Base-by-base conservation (phyloP, 2,888 invertebrate species). In the Morpho achilles region DNA sequence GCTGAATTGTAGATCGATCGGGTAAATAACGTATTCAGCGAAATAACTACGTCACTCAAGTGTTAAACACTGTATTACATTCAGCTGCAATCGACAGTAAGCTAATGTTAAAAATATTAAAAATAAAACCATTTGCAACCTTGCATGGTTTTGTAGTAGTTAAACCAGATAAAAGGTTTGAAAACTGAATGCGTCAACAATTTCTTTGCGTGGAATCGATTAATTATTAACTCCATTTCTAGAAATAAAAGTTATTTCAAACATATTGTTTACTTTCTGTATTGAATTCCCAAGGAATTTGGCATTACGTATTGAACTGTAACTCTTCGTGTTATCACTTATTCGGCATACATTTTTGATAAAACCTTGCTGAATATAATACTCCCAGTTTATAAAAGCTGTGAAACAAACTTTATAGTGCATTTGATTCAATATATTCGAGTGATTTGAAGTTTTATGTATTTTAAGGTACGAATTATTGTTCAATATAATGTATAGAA, bases 261-360 rank as follows among this genome's bases (percentile, higher is more conserved):
- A 53, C 44, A 8, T 9, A 42, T 10, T 32, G 42, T 53, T 39
- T 53, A 45, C 39, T 45, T 45, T 45, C 45, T 6, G 39, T 45
- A 53, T 45, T 39, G 32, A 2, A 22, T 53, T n/a, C 39, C 39
- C 39, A 45, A 39, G 39, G 52, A 53, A 53, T 53, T 53, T 45
- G 39, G 7, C 44, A n/a, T 45, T 45, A 45, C 9, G 10, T 45
- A 45, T 9, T 45, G 7, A 10, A 45, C 10, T n/a, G 3, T 8
- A 8, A 42, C n/a, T 10, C 45, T 53, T 53, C 52, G 44, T 16
- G 52, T 39, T 10, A 39, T 53, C 51, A 32, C 23, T 52, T 44
- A 44, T 23, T 53, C n/a, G 1, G 8, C 39, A 32, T 53, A 53
- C 16, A 53, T 53, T 39, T 45, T 53, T 53, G 23, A 53, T 53